These are phyloP conservation scores for Oedothorax gibbosus DNA, from an alignment of 1,140 invertebrate genomes.

Conservation along the genomic window DNA sequence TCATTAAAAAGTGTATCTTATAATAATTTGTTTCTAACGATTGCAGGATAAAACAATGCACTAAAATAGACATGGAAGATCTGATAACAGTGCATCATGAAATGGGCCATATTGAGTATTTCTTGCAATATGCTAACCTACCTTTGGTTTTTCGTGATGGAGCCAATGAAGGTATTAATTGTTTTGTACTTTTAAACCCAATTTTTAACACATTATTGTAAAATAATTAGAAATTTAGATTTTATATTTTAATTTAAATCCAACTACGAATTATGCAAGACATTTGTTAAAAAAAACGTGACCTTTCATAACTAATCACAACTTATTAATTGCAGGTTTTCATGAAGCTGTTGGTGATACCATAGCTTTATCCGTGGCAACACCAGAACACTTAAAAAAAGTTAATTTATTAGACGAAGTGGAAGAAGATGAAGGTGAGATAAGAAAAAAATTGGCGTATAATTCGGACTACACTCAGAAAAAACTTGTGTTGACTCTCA, in stretches of 20 bases:
- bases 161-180: slow-evolving; percentile 80
- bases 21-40: neutral
- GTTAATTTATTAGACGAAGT: slow-evolving; percentile 77
- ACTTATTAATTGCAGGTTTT: slow-evolving; percentile 80
- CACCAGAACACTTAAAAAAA: slow-evolving; percentile 81
- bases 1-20: too few species aligned
- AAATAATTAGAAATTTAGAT: neutral
- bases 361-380: slow-evolving; percentile 79
- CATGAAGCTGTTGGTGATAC: slow-evolving; percentile 95
- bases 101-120: slow-evolving; percentile 89
- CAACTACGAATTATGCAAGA: neutral
- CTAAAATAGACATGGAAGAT: slow-evolving; percentile 78
- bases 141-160: slow-evolving; percentile 80
- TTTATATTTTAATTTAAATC: neutral
- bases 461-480: too few species aligned
- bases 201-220: neutral
- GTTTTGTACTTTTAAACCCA: neutral
- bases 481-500: too few species aligned
- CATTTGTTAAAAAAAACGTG: neutral
- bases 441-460: slow-evolving; percentile 70
- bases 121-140: slow-evolving; percentile 82
- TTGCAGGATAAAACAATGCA: slow-evolving; percentile 90
- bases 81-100: slow-evolving; percentile 87
- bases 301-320: neutral
- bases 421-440: slow-evolving; percentile 65